Conservation (phyloP, 2,888 invertebrate genomes). For the Drosophila borealis region DNA sequence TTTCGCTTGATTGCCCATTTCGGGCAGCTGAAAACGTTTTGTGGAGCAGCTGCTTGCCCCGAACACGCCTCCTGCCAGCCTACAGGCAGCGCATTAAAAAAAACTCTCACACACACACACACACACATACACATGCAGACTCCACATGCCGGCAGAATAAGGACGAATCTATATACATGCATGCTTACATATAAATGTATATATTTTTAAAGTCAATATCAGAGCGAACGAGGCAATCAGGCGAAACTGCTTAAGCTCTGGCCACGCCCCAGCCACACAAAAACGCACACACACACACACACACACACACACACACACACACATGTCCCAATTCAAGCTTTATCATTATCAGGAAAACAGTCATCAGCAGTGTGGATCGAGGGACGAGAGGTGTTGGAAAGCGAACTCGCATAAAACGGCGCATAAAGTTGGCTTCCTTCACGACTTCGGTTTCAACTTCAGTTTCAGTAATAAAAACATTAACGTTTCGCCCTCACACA, state of each 20-base stretch:
- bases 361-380: conserved; percentile 42
- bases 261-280: conserved; percentile 38
- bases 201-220: conserved; percentile 57
- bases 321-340: conserved; percentile 24
- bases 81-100: conserved; percentile 59
- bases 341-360: conserved; percentile 62
- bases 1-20: conserved; percentile 76
- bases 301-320: conserved; percentile 16
- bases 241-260: conserved; percentile 57
- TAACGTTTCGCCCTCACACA: conserved; percentile 34
- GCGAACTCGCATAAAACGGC: conserved; percentile 45
- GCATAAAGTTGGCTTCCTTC: conserved; percentile 47
- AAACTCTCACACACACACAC: not conserved
- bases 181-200: not conserved
- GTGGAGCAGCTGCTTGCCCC: conserved; percentile 16
- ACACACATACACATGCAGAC: conserved; percentile 16
- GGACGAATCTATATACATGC: conserved; percentile 4
- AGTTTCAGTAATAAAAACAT: conserved; percentile 66
- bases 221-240: conserved; percentile 44
- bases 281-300: not conserved
- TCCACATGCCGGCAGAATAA: conserved; percentile 22
- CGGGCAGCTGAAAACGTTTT: conserved; percentile 56
- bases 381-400: not conserved
- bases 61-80: conserved; percentile 43
- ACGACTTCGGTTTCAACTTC: conserved; percentile 22